A percentile compares a stretch with the other conserved stretches of the same genome.
These are phyloP conservation scores for Corythornis leucogaster DNA, from an alignment of 2,797 vertebrate genomes.

Conservation along the genomic window DNA sequence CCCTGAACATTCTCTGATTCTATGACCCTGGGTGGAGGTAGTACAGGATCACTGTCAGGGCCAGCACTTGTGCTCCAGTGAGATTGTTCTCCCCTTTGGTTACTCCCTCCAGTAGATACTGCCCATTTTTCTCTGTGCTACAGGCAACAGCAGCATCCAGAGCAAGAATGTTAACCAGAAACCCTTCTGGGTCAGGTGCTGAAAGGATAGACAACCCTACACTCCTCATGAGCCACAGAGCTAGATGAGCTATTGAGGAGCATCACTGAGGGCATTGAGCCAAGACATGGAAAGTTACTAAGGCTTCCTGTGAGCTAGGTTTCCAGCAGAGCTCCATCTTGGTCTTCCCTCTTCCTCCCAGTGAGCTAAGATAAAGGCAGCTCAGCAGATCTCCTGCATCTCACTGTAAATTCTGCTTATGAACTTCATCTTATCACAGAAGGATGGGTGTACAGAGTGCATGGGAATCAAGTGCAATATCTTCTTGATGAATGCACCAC, in stretches of 20 bases:
- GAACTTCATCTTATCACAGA: slow-evolving; percentile 30
- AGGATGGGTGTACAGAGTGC: not conserved
- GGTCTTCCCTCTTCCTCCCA: slow-evolving; percentile 28
- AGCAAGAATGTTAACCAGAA: slow-evolving; percentile 18
- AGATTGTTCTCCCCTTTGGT: not conserved
- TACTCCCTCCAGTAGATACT: not conserved
- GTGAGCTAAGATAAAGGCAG: not conserved
- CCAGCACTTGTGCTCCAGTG: slow-evolving; percentile 3
- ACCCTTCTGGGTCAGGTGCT: slow-evolving; percentile 10
- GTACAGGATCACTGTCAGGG: slow-evolving; percentile 46
- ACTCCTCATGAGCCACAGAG: not conserved
- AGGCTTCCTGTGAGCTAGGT: slow-evolving; percentile 34
- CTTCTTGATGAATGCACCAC: not conserved
- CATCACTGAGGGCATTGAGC: not conserved
- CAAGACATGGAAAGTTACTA: slow-evolving; percentile 43
- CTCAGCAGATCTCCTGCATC: slow-evolving; percentile 34
- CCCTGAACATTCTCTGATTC: too few relatives aligned
- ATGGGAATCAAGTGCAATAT: slow-evolving; percentile 9
- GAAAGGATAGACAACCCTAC: not conserved
- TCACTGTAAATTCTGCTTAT: slow-evolving; percentile 14
- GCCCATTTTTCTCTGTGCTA: slow-evolving; percentile 11
- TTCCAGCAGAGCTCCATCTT: slow-evolving; percentile 27
- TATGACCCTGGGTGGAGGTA: too few relatives aligned
- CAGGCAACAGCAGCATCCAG: not conserved
- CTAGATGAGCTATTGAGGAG: not conserved